Evolutionary conservation across 1,140 invertebrate species (phyloP), one percentile per base, ranked within the genome.

Genomic region (Meloidogyne floridensis): DNA sequence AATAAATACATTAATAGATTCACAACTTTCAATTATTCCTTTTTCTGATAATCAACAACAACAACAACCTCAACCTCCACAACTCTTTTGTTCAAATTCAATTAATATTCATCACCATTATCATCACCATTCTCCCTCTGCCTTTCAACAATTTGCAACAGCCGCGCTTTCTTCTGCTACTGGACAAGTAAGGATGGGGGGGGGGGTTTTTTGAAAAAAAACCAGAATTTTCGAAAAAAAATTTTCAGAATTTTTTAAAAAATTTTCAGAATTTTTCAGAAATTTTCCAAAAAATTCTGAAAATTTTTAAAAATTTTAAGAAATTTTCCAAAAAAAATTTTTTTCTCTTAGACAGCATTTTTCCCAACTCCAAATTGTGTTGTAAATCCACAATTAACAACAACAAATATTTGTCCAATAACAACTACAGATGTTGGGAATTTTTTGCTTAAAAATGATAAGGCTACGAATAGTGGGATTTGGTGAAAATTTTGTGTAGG

Each of bases 91-190:
- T 59, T 15, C 56, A 59, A 77, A 81, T 69, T 78, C 77, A 47
- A 78, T 78, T 71, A 78, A 70, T 71, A 78, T 78, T 51, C 77
- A 78, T 47, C 54, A 78, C 10, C 77, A 78, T 47, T 43, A 71
- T 51, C 59, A 78, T 18, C 65, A 78, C 8, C 11, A 43, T 32
- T 32, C 32, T 32, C 53, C 47, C 47, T 32, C 47, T 54, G 47
- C 56, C 11, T 15, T 59, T 59, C 11, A 59, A 59, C 56, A 59
- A 10, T 59, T 59, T 59, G 56, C 56, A 3, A 15, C 56, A 59
- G 13, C 56, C 15, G 11, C 56, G 3, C 13, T 15, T 59, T 59
- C 56, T 59, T 59, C 56, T 56, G 10, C 54, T 59, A 59, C 11
- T 59, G 56, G 56, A 59, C 56, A 59, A 32, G 32, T 59, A 59